Conservation (phyloP, 2,888 invertebrate genomes). For the Cataglyphis albicans region DNA sequence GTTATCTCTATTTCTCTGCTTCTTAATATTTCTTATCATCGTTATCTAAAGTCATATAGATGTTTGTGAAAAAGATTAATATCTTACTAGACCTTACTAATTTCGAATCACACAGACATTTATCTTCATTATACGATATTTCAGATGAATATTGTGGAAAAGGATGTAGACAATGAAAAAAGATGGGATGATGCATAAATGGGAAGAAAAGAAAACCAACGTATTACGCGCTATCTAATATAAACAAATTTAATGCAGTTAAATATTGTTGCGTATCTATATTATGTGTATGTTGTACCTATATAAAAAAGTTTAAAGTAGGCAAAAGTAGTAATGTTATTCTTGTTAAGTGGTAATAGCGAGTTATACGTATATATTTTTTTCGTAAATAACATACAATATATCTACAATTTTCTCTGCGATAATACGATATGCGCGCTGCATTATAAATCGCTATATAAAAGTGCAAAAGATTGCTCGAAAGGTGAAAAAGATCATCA, state of each 20-base stretch:
- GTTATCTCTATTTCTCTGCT: neutral
- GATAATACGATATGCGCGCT: slow-evolving; percentile 9
- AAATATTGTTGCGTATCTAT: slow-evolving; percentile 67
- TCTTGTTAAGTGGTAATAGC: slow-evolving; percentile 13
- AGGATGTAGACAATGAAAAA: neutral
- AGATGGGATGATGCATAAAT: neutral
- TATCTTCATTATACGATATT: neutral
- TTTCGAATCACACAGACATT: neutral
- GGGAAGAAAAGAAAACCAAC: neutral
- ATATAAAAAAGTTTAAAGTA: slow-evolving; percentile 53
- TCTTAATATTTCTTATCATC: slow-evolving; percentile 46
- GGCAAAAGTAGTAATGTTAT: slow-evolving; percentile 26
- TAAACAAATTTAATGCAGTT: slow-evolving; percentile 75
- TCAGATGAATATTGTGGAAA: neutral
- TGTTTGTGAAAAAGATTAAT: slow-evolving; percentile 21
- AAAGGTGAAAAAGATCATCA: slow-evolving; percentile 38
- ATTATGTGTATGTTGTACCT: slow-evolving; percentile 24
- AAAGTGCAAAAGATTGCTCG: slow-evolving; percentile 62
- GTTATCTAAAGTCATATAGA: slow-evolving; percentile 56
- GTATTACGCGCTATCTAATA: neutral
- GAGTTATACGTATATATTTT: slow-evolving; percentile 1
- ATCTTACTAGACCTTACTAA: slow-evolving; percentile 9
- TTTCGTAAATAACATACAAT: slow-evolving; percentile 24
- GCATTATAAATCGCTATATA: slow-evolving; percentile 50
- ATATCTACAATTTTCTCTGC: slow-evolving; percentile 42